A percentile compares a stretch with the other conserved stretches of the same genome.
These are phyloP conservation scores for Schizopygopsis malacanthus DNA, from an alignment of 2,797 vertebrate genomes.

Conservation along the genomic window DNA sequence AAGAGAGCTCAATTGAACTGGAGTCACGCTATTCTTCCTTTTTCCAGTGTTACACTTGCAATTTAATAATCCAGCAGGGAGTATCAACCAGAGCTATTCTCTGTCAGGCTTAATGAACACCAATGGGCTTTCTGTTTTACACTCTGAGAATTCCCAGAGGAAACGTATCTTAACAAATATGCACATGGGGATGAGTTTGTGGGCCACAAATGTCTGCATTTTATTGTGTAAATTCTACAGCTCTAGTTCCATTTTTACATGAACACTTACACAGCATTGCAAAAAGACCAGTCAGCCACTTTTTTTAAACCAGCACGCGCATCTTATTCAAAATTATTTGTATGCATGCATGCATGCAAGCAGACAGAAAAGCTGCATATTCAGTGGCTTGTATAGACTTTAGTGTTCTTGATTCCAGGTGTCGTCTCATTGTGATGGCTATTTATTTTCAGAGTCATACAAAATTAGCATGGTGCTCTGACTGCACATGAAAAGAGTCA, in stretches of 20 bases:
- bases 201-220: constrained; percentile 30
- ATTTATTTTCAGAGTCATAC: constrained; percentile 11
- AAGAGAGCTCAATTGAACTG: constrained; percentile 2
- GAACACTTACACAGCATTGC: background rate
- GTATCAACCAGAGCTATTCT: constrained; percentile 30
- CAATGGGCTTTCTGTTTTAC: constrained; percentile 39
- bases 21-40: constrained; percentile 20
- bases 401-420: background rate
- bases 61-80: constrained; percentile 51
- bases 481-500: background rate
- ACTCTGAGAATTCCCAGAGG: constrained; percentile 20
- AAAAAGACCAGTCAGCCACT: background rate
- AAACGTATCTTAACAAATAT: constrained; percentile 36
- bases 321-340: background rate
- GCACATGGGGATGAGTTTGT: constrained; percentile 23
- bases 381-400: background rate
- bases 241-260: constrained; percentile 15
- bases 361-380: background rate
- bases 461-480: background rate
- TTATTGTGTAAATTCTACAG: constrained; percentile 7
- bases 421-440: background rate
- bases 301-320: background rate
- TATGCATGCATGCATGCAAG: background rate
- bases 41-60: constrained; percentile 17
- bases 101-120: constrained; percentile 53